These are phyloP conservation scores for Tupaia tana DNA, from an alignment of 2,113 vertebrate genomes.

Conservation along the genomic window DNA sequence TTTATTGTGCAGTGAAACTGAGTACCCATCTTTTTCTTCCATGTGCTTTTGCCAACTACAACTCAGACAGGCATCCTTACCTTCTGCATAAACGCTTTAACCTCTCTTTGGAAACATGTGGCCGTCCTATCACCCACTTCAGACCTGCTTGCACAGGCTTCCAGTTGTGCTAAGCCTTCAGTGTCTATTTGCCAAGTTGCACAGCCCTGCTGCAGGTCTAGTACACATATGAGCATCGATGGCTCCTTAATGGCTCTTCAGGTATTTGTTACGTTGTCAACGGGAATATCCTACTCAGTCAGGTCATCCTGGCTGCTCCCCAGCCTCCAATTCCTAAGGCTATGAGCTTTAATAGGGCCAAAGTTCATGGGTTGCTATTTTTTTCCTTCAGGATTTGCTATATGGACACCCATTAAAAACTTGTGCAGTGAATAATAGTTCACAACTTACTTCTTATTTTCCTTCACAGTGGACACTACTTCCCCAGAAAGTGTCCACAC, in stretches of 20 bases:
- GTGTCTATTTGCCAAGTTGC: background rate
- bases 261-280: no score
- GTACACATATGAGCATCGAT: no score
- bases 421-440: background rate
- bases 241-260: fast-evolving
- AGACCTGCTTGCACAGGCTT: background rate
- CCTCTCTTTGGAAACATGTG: background rate
- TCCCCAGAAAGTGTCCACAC: background rate
- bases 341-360: background rate
- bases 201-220: fast-evolving
- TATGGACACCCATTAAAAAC: background rate
- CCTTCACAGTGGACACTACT: background rate
- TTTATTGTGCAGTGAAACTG: background rate
- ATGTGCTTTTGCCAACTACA: background rate
- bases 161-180: background rate
- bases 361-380: background rate
- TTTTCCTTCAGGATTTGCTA: background rate
- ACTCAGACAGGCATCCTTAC: background rate
- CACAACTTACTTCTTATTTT: background rate
- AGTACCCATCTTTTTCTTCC: background rate
- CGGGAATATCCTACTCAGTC: background rate
- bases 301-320: background rate
- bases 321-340: background rate
- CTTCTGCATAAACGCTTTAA: background rate
- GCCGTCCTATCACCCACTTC: background rate